Evolutionary conservation across 2,113 vertebrate species (phyloP).

Genomic region (Conger conger): DNA sequence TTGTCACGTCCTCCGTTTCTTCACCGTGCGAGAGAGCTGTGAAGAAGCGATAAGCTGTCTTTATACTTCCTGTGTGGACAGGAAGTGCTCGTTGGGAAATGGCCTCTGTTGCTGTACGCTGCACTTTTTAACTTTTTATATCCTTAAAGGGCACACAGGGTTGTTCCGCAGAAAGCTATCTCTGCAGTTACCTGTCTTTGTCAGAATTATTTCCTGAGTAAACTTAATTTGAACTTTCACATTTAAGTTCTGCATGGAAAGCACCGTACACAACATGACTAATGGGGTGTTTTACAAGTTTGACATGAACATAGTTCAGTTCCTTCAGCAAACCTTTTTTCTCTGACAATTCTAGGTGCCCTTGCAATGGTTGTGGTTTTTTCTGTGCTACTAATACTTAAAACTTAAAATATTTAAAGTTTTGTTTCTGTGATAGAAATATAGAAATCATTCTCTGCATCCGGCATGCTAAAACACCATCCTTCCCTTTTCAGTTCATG

Average conservation of each 20-base stretch:
- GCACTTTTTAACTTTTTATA: not conserved
- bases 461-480: not conserved
- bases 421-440: not conserved
- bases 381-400: not conserved
- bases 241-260: no score
- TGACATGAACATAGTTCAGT: not conserved
- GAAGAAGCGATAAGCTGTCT: conserved; percentile 22
- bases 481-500: not conserved
- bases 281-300: no score
- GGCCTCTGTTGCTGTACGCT: not conserved
- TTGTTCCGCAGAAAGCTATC: not conserved
- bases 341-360: not conserved
- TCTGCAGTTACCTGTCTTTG: not conserved
- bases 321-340: not conserved
- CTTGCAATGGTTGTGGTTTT: not conserved
- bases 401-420: not conserved
- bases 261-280: no score
- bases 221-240: no score
- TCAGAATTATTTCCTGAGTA: not conserved
- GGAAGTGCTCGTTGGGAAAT: not conserved
- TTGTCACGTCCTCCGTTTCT: conserved; percentile 25
- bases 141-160: conserved; percentile 3
- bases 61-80: conserved; percentile 28
- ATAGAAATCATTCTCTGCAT: not conserved
- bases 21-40: not conserved